phyloP scores from a whole-genome alignment of 2,797 vertebrate genomes.

The Harpagifer antarcticus region DNA sequence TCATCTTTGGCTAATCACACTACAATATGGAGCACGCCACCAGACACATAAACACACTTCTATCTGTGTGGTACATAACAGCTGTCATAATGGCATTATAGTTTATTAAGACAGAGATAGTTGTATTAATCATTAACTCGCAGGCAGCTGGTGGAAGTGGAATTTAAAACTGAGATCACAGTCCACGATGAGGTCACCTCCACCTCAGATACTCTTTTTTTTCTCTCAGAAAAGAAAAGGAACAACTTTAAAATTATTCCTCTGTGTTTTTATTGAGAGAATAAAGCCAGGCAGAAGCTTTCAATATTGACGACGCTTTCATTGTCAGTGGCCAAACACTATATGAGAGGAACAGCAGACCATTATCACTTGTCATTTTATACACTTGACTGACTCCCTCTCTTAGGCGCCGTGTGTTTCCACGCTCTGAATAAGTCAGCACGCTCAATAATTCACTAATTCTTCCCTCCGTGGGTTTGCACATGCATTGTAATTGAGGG shows the following conservation, averaged over 20 bases:
- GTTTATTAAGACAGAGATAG: conserved; percentile 47
- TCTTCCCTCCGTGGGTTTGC: conserved; percentile 39
- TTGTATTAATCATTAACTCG: conserved; percentile 75
- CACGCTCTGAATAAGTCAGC: conserved; percentile 73
- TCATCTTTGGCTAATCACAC: conserved; percentile 90
- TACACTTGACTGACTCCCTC: conserved; percentile 46
- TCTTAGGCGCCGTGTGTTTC: conserved; percentile 45
- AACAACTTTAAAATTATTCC: neutral
- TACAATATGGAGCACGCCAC: conserved; percentile 80
- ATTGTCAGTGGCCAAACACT: conserved; percentile 48
- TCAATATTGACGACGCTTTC: conserved; percentile 49
- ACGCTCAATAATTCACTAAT: conserved; percentile 75
- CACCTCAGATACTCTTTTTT: neutral
- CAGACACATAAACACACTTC: conserved; percentile 55
- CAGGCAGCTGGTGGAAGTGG: conserved; percentile 51
- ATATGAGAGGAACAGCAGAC: conserved; percentile 39
- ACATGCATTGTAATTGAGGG: conserved; percentile 35
- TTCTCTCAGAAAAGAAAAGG: too few species aligned
- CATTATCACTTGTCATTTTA: conserved; percentile 64
- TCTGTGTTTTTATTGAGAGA: neutral
- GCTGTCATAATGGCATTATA: conserved; percentile 36
- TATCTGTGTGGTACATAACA: conserved; percentile 25
- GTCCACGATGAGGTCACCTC: conserved; percentile 58
- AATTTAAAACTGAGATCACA: conserved; percentile 65
- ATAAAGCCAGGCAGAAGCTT: conserved; percentile 14